Percentiles rank a stretch among this genome's conserved stretches.
Conservation (phyloP, 2,797 vertebrate genomes). For the Peromyscus eremicus region DNA sequence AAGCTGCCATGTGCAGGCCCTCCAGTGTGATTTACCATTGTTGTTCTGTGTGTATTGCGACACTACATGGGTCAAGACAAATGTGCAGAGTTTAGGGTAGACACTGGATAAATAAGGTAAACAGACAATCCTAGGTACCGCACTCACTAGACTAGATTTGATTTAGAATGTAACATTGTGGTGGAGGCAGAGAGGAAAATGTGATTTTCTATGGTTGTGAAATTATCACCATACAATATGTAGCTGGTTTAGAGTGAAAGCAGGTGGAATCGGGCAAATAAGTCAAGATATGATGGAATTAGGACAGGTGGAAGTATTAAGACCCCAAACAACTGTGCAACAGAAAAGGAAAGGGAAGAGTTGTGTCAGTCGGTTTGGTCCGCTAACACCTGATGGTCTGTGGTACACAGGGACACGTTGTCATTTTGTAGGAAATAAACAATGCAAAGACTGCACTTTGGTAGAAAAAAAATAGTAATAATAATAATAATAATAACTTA, state of each 20-base stretch:
- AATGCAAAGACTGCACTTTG: background rate
- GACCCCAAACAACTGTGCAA: background rate
- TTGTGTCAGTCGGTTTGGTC: background rate
- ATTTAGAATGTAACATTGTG: background rate
- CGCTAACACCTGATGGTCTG: background rate
- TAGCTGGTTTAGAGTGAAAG: slow-evolving; percentile 22
- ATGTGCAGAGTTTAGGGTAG: background rate
- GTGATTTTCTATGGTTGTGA: background rate
- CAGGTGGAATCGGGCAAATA: background rate
- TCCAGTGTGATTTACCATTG: background rate
- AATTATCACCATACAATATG: slow-evolving; percentile 35
- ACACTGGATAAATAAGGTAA: background rate
- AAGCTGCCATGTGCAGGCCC: background rate
- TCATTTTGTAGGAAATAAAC: slow-evolving; percentile 44
- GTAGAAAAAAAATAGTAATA: background rate
- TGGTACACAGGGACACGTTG: background rate
- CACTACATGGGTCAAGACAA: background rate
- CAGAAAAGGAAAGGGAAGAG: background rate
- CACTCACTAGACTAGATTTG: background rate
- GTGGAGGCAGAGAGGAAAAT: background rate
- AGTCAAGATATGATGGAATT: slow-evolving; percentile 21
- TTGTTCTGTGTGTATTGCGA: background rate
- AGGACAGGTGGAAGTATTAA: slow-evolving; percentile 21
- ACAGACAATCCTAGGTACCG: background rate
- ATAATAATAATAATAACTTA: background rate